Conservation (phyloP, 2,888 invertebrate species). For the Pheosia tremula region DNA sequence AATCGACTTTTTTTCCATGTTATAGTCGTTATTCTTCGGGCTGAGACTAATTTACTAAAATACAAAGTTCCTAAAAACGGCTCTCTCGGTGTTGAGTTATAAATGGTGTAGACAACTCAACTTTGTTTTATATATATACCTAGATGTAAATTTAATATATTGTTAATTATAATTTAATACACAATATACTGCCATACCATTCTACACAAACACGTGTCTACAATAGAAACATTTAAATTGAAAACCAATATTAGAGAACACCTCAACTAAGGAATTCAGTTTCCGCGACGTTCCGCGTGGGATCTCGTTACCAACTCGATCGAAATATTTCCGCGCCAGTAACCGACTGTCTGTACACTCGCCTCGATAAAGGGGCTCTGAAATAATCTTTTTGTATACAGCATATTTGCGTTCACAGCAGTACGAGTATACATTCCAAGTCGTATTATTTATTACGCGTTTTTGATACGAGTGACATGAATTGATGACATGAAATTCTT, state of each 20-base stretch:
- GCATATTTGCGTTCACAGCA: slow-evolving; percentile 25
- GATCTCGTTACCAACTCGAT: slow-evolving; percentile 58
- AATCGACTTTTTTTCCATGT: too few relatives aligned
- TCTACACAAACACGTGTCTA: not conserved
- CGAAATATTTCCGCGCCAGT: slow-evolving; percentile 57
- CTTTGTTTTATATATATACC: too few relatives aligned
- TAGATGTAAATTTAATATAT: too few relatives aligned
- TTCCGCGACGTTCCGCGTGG: slow-evolving; percentile 41
- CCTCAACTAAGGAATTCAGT: not conserved
- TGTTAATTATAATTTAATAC: too few relatives aligned
- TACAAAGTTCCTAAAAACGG: too few relatives aligned
- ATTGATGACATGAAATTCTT: too few relatives aligned
- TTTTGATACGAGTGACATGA: too few relatives aligned
- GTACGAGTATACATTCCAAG: slow-evolving; percentile 22
- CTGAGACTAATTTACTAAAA: too few relatives aligned
- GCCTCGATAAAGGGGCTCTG: slow-evolving; percentile 43
- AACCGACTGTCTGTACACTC: slow-evolving; percentile 51
- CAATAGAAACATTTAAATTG: slow-evolving; percentile 18
- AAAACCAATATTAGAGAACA: not conserved
- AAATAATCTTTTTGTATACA: slow-evolving; percentile 40
- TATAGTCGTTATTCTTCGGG: too few relatives aligned
- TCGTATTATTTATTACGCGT: not conserved
- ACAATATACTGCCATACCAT: too few relatives aligned
- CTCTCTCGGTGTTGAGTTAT: too few relatives aligned
- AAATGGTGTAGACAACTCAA: too few relatives aligned